phyloP scores from a whole-genome alignment of 2,113 vertebrate genomes.

The Platanista minor region DNA sequence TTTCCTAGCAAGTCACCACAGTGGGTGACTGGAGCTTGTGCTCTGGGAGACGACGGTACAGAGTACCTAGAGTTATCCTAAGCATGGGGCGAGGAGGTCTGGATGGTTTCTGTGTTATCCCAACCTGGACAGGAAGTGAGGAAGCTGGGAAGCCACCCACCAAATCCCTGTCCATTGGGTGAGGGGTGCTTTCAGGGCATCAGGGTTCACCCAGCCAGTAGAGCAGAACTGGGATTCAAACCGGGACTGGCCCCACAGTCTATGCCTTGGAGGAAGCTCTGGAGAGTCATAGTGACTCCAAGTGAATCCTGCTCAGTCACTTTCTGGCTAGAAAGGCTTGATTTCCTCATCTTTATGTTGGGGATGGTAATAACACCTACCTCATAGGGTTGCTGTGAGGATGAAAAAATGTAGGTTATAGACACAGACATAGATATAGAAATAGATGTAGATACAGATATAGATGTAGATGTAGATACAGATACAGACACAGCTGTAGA shows the following conservation, averaged over 20 bases:
- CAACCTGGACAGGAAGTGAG: accelerated
- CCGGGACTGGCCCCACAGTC: not conserved
- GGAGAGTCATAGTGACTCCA: not conserved
- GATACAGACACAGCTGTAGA: not conserved
- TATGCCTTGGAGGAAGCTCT: not conserved
- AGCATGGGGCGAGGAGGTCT: not conserved
- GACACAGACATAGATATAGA: not conserved
- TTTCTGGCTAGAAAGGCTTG: not conserved
- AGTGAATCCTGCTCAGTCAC: not conserved
- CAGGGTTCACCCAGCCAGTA: not conserved
- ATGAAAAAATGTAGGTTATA: not conserved
- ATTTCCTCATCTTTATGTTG: not conserved
- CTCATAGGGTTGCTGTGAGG: not conserved
- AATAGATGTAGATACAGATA: not conserved
- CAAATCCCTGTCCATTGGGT: no score
- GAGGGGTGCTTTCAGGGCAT: not conserved
- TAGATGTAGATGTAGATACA: not conserved
- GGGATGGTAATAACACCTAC: not conserved
- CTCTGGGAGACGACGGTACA: accelerated
- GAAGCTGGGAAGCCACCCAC: not conserved
- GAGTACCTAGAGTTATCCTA: not conserved
- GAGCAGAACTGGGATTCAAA: not conserved
- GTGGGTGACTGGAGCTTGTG: not conserved
- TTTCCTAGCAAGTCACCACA: not conserved
- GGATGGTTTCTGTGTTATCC: no score